Evolutionary conservation across 2,888 invertebrate genomes (phyloP), one percentile per base, ranked within the genome.

Genomic region (Epistrophella euchroma): DNA sequence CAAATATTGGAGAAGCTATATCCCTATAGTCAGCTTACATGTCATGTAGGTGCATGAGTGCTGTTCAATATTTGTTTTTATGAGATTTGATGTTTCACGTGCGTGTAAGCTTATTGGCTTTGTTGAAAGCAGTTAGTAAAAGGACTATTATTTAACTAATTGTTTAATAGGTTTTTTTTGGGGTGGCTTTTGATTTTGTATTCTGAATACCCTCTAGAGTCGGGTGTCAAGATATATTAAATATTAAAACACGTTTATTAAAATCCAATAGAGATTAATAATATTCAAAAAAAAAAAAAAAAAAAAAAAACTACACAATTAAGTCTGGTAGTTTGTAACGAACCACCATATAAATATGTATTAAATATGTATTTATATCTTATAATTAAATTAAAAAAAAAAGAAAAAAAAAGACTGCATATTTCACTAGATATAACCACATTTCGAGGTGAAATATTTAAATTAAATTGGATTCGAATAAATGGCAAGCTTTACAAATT

Each of bases 401-500:
- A 5, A 6, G 0, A 0, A 32, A 32, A 7, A 32, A 9, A 9
- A 1, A 6, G 0, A 35, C 22, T 55, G n/a, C 11, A 60, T 60
- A 62, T 62, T 62, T 70, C n/a, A 43, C 22, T 25, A 43, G 52
- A 43, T 55, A 77, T 50, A 60, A 70, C 70, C 62, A 37, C 25
- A 55, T 55, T 11, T 40, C 17, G 37, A 15, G 13, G 3, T 11
- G 55, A 64, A 50, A 32, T 64, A 58, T 82, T 76, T 66, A 76
- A 76, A 71, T 72, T 82, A 72, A 80, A 82, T 82, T 76, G 71
- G 43, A 76, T 76, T 72, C 43, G 28, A 71, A 71, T 81, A 19
- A 75, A 75, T 68, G 71, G 11, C 56, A 56, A 72, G 47, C 35
- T 35, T 47, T 50, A 17, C n/a, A 70, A 76, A 70, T 76, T 76